phyloP scores from a whole-genome alignment of 2,888 invertebrate species.

The Agrotis exclamationis region DNA sequence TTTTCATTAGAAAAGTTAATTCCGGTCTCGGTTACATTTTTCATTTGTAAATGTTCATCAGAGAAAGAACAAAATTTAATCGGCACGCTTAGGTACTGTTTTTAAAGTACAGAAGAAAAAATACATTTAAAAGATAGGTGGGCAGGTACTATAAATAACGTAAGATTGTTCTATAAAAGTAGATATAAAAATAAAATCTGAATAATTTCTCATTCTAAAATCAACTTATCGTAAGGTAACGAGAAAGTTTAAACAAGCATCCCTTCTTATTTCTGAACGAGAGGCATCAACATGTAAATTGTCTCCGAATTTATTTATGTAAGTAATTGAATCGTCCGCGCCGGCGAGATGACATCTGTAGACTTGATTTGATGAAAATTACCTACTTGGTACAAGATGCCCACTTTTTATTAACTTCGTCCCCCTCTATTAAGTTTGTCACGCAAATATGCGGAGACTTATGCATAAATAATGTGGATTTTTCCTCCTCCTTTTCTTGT shows the following conservation, averaged over 20 bases:
- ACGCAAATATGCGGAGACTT: slow-evolving; percentile 47
- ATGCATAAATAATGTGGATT: slow-evolving; percentile 45
- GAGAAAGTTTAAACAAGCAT: slow-evolving; percentile 81
- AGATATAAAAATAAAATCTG: slow-evolving; percentile 43
- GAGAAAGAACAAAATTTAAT: not conserved
- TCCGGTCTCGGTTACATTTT: not conserved
- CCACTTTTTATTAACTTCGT: slow-evolving; percentile 58
- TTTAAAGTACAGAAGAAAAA: not conserved
- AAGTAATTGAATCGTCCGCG: slow-evolving; percentile 86
- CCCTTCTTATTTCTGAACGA: slow-evolving; percentile 64
- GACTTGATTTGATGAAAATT: slow-evolving; percentile 85
- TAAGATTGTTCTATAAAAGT: slow-evolving; percentile 23
- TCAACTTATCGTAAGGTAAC: slow-evolving; percentile 46
- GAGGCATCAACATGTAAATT: slow-evolving; percentile 87
- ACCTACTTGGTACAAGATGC: slow-evolving; percentile 63
- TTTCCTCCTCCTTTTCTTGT: slow-evolving; percentile 17
- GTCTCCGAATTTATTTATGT: slow-evolving; percentile 83
- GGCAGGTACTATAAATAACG: not conserved
- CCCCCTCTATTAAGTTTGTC: slow-evolving; percentile 59
- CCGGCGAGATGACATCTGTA: slow-evolving; percentile 81
- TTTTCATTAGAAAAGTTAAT: not conserved
- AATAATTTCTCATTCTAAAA: slow-evolving; percentile 60
- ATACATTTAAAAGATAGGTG: not conserved
- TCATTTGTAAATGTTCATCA: too few species aligned
- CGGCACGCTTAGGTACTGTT: not conserved